phyloP scores from a whole-genome alignment of 2,888 invertebrate genomes.

The Trisateles emortualis region DNA sequence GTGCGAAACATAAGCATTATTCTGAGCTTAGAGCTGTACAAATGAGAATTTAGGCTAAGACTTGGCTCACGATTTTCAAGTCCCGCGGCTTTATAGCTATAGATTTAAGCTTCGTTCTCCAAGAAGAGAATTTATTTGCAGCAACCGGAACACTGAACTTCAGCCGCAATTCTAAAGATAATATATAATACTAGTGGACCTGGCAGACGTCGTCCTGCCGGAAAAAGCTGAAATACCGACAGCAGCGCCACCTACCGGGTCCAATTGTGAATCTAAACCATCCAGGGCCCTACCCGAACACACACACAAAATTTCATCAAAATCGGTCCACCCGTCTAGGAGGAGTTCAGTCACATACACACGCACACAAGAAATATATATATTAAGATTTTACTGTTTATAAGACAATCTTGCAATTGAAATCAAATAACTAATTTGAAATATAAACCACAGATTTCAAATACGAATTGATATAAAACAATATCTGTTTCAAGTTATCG shows the following conservation, averaged over 20 bases:
- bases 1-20: conserved; percentile 50
- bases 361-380: too few relatives aligned
- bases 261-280: too few relatives aligned
- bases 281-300: too few relatives aligned
- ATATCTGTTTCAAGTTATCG: conserved; percentile 20
- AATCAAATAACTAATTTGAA: conserved; percentile 6
- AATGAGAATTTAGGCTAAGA: conserved; percentile 46
- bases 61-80: conserved; percentile 42
- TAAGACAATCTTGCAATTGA: conserved; percentile 11
- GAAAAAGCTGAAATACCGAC: too few relatives aligned
- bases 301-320: too few relatives aligned
- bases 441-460: conserved; percentile 19
- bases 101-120: conserved; percentile 25
- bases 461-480: conserved; percentile 17
- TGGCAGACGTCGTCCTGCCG: too few relatives aligned
- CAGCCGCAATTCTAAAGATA: background rate
- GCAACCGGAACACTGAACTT: conserved; percentile 5
- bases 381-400: conserved; percentile 14
- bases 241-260: too few relatives aligned
- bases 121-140: conserved; percentile 5
- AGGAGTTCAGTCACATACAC: too few relatives aligned
- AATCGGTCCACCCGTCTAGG: too few relatives aligned
- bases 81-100: conserved; percentile 27
- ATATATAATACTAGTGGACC: too few relatives aligned
- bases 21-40: conserved; percentile 34